These are phyloP conservation scores for Meteorus cinctellus DNA, from an alignment of 2,888 invertebrate genomes.

Conservation along the genomic window DNA sequence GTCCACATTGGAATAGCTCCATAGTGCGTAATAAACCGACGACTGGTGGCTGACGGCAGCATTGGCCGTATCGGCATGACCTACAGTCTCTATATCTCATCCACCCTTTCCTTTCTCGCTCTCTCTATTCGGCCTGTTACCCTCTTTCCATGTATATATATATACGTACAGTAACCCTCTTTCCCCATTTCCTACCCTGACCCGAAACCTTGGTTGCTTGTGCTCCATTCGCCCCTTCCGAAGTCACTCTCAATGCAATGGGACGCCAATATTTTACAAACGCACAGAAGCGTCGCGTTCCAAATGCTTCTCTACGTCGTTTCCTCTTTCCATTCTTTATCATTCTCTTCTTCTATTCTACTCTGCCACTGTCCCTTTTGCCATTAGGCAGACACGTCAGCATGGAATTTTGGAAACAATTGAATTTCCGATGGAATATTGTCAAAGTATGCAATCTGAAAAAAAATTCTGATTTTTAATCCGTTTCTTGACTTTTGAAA, in stretches of 20 bases:
- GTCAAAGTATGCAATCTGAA: too few species aligned
- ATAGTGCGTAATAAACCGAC: constrained; percentile 33
- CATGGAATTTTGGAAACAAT: too few species aligned
- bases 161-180: neutral
- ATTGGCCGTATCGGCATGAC: constrained; percentile 23
- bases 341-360: neutral
- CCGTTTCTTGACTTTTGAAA: too few species aligned
- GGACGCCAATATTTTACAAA: constrained; percentile 28
- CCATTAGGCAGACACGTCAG: neutral
- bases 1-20: constrained; percentile 23
- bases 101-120: neutral
- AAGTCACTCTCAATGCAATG: constrained; percentile 19
- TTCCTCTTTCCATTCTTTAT: constrained; percentile 6
- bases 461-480: too few species aligned
- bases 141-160: neutral
- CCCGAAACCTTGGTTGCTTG: constrained; percentile 1
- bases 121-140: neutral
- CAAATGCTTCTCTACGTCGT: constrained; percentile 12
- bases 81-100: constrained; percentile 18
- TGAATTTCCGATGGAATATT: too few species aligned
- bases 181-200: neutral
- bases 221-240: neutral
- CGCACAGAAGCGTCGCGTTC: constrained; percentile 24
- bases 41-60: constrained; percentile 27
- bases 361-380: neutral